Conservation (phyloP, 2,888 invertebrate species). For the Nipponacmea schrenckii region DNA sequence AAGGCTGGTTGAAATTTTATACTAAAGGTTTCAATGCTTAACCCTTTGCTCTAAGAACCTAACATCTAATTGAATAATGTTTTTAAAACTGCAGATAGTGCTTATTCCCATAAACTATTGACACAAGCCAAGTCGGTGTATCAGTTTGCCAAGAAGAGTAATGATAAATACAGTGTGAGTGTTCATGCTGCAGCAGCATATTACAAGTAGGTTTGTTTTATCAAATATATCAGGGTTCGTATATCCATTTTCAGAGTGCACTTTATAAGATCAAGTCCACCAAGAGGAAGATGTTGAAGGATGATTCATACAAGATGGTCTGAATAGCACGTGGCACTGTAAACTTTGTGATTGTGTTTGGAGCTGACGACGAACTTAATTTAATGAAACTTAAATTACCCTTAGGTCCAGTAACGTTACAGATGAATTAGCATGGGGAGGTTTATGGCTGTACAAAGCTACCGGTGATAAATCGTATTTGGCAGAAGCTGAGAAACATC, state of each 20-base stretch:
- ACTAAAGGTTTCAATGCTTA: too few relatives aligned
- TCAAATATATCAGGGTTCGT: background rate
- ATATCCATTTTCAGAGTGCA: background rate
- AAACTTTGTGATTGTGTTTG: too few relatives aligned
- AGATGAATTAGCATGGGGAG: constrained; percentile 59
- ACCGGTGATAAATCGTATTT: constrained; percentile 50
- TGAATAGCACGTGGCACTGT: too few relatives aligned
- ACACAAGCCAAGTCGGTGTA: constrained; percentile 44
- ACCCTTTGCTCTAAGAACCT: too few relatives aligned
- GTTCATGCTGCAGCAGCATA: constrained; percentile 44
- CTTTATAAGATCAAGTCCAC: too few relatives aligned
- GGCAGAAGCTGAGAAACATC: constrained; percentile 40
- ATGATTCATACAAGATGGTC: too few relatives aligned
- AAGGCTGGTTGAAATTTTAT: too few relatives aligned
- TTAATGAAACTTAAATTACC: too few relatives aligned
- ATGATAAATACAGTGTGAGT: constrained; percentile 45
- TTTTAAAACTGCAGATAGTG: constrained; percentile 32
- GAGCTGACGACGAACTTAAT: too few relatives aligned
- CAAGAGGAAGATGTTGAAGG: too few relatives aligned
- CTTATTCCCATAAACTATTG: constrained; percentile 41
- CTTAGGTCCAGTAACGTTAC: constrained; percentile 23
- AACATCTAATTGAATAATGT: background rate
- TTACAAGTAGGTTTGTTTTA: constrained; percentile 41
- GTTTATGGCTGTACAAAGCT: constrained; percentile 55
- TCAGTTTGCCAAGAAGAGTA: constrained; percentile 43